phyloP scores from a whole-genome alignment of 2,888 invertebrate species.

The Drosophila tanythrix region DNA sequence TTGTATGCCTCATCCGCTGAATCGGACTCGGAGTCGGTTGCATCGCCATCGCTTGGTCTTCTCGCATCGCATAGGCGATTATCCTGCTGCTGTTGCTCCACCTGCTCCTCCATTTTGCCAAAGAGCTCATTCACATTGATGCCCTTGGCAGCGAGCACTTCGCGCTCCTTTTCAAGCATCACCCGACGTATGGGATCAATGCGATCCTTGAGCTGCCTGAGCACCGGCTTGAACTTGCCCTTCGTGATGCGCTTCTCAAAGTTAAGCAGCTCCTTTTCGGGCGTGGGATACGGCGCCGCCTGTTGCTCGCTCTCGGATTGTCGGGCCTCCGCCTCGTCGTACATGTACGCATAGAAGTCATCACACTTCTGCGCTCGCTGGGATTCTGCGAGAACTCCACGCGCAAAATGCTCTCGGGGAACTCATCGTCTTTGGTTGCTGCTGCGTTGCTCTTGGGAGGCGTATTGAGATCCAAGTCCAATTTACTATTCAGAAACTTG shows the following conservation, averaged over 20 bases:
- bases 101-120: constrained; percentile 46
- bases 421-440: constrained; percentile 64
- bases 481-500: constrained; percentile 82
- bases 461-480: constrained; percentile 56
- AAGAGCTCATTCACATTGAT: constrained; percentile 83
- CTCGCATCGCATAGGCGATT: constrained; percentile 51
- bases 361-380: constrained; percentile 75
- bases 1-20: constrained; percentile 77
- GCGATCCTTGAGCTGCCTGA: constrained; percentile 83
- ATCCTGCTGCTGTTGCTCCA: constrained; percentile 50
- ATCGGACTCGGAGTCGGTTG: constrained; percentile 55
- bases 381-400: constrained; percentile 80
- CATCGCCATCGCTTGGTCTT: constrained; percentile 32
- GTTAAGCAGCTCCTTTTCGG: constrained; percentile 81
- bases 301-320: constrained; percentile 60
- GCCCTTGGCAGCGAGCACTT: constrained; percentile 82
- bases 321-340: constrained; percentile 75
- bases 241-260: constrained; percentile 84
- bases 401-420: constrained; percentile 80
- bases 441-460: constrained; percentile 7
- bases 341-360: constrained; percentile 84
- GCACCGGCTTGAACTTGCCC: constrained; percentile 84
- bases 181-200: constrained; percentile 84
- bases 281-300: constrained; percentile 62
- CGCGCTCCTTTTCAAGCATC: constrained; percentile 83